Percentiles rank a stretch among this genome's conserved stretches.
phyloP scores from a whole-genome alignment of 23 tunicate species.

The Clavelina lepadiformis region DNA sequence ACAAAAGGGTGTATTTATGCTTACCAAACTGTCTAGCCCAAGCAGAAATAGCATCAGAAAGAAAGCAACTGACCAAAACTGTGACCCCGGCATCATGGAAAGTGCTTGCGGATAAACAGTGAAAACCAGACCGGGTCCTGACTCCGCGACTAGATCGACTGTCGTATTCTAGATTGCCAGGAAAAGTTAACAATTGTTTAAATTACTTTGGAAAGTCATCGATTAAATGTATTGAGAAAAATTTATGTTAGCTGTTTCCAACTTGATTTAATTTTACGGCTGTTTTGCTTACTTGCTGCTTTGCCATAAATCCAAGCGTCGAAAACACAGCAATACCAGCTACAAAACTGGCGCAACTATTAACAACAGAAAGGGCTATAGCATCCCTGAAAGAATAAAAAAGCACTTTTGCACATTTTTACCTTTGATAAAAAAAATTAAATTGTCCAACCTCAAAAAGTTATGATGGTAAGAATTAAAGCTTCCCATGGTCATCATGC shows the following conservation, averaged over 20 bases:
- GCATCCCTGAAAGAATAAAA: conserved; percentile 15
- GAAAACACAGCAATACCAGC: conserved; percentile 43
- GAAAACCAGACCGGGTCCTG: conserved; percentile 47
- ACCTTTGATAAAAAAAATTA: too few species aligned
- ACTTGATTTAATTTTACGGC: too few species aligned
- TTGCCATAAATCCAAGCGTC: conserved; percentile 55
- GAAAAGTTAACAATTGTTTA: too few species aligned
- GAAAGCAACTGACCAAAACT: conserved; percentile 33
- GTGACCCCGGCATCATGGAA: conserved; percentile 30
- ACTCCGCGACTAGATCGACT: conserved; percentile 25
- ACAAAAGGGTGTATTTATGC: too few species aligned
- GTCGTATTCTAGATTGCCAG: conserved; percentile 28
- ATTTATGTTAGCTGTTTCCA: neutral
- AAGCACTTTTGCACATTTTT: too few species aligned
- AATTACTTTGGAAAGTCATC: neutral
- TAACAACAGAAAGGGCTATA: conserved; percentile 5
- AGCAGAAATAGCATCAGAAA: conserved; percentile 40
- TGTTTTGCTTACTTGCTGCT: conserved; percentile 30
- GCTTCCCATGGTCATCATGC: conserved; percentile 26
- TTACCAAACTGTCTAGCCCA: conserved; percentile 39
- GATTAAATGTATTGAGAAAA: too few species aligned
- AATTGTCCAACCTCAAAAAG: conserved; percentile 30
- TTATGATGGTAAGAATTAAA: conserved; percentile 28
- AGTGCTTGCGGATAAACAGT: conserved; percentile 40
- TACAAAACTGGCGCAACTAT: conserved; percentile 31